phyloP scores from a whole-genome alignment of 2,797 vertebrate species.

The Ispidina picta region DNA sequence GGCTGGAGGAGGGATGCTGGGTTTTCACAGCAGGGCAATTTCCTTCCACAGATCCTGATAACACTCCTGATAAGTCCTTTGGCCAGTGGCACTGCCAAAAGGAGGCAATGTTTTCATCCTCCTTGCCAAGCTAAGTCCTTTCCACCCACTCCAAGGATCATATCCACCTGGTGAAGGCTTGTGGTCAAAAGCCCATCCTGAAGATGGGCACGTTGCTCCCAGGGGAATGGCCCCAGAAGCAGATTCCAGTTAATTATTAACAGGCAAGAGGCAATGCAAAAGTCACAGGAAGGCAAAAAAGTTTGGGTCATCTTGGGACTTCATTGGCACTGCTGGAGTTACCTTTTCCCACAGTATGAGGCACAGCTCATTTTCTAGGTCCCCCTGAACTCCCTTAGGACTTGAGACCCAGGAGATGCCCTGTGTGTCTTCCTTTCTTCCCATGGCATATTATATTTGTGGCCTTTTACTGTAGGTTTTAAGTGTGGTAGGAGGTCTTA shows the following conservation, averaged over 20 bases:
- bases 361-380: neutral
- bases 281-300: neutral
- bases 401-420: neutral
- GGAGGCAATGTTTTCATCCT: neutral
- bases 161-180: neutral
- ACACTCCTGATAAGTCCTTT: neutral
- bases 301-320: neutral
- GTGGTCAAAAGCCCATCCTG: neutral
- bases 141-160: neutral
- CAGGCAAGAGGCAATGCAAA: neutral
- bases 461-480: neutral
- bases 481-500: neutral
- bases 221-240: neutral
- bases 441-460: neutral
- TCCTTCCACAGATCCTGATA: constrained; percentile 18
- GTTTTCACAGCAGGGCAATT: neutral
- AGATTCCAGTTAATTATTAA: constrained; percentile 17
- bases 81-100: neutral
- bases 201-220: neutral
- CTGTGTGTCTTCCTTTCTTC: neutral
- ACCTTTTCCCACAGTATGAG: neutral
- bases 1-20: neutral
- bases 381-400: neutral
- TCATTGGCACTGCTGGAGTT: neutral
- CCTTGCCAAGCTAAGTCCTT: neutral